Conservation (phyloP, 2,113 vertebrate genomes). For the Oncorhynchus tshawytscha region DNA sequence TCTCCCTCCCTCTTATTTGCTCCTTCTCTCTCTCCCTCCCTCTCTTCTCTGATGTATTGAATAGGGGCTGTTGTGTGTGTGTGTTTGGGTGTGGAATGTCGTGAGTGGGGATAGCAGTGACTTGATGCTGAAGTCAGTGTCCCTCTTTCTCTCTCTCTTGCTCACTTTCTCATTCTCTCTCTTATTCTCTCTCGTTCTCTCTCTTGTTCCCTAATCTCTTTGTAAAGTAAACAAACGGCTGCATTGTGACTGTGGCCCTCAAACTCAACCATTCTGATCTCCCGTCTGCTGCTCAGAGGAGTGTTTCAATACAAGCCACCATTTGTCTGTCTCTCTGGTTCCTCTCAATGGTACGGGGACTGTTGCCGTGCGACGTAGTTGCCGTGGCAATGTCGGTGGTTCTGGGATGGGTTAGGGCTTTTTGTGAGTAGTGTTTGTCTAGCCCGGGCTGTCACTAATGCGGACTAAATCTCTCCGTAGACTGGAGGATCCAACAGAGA, state of each 20-base stretch:
- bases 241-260: conserved; percentile 51
- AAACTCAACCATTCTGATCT: conserved; percentile 43
- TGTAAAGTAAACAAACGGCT: conserved; percentile 41
- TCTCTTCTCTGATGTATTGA: conserved; percentile 27
- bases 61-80: conserved; percentile 40
- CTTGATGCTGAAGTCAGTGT: conserved; percentile 44
- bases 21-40: not conserved
- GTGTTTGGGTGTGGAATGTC: conserved; percentile 65
- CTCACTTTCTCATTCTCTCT: not conserved
- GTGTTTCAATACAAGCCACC: not conserved
- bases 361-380: not conserved
- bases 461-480: conserved; percentile 52
- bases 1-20: conserved; percentile 6
- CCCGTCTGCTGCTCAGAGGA: conserved; percentile 36
- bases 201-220: conserved; percentile 2
- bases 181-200: not conserved
- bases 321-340: not conserved
- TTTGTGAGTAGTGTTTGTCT: conserved; percentile 16
- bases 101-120: conserved; percentile 62
- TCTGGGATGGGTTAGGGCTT: not conserved
- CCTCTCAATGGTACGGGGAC: not conserved
- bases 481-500: conserved; percentile 39
- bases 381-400: conserved; percentile 3
- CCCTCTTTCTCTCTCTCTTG: not conserved
- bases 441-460: conserved; percentile 55